Evolutionary conservation across 2,113 vertebrate species (phyloP), one percentile per base, ranked within the genome.

Genomic region (Seriola rivoliana): DNA sequence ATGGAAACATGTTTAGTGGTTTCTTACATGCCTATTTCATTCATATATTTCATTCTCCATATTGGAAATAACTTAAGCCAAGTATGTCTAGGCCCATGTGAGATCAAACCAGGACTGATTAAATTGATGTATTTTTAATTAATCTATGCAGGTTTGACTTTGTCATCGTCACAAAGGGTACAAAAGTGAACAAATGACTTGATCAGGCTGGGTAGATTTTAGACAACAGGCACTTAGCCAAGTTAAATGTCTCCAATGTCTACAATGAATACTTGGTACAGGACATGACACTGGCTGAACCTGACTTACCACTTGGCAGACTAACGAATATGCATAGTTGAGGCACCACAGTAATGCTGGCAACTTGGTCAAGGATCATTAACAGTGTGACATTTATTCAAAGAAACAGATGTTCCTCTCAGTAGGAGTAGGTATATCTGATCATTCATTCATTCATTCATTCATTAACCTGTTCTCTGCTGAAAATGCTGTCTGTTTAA

Each of bases 251-350:
- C 32, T 17, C n/a, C 40, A 42, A 8, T 42, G 40, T 21, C 59
- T 10, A 11, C 9, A 50, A 38, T 52, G 4, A 54, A 38, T 21
- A 52, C 23, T 46, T 40, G 40, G 4, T 14, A 25, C 54, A 46
- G 46, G 9, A 73, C 23, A 42, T 71, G 42, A 66, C 52, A 67
- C 52, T 54, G 55, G 67, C 44, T 52, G 59, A 88, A 86, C 84
- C 71, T 25, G 85, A 81, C 40, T 62, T 67, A 38, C 79, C 70
- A 74, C 60, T 75, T 19, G 10, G 8, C 11, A 32, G 16, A 32
- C 60, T 38, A n/a, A 54, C 48, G 8, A 46, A 65, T 65, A 13
- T 40, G 12, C 55, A 54, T 16, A 21, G 46, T 9, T 40, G 7
- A 73, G 21, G 21, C 23, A 29, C 23, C 6, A 62, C 46, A n/a